Evolutionary conservation across 2,797 vertebrate species (phyloP), one percentile per base, ranked within the genome.

Genomic region (Amblyopsis hoosieri): DNA sequence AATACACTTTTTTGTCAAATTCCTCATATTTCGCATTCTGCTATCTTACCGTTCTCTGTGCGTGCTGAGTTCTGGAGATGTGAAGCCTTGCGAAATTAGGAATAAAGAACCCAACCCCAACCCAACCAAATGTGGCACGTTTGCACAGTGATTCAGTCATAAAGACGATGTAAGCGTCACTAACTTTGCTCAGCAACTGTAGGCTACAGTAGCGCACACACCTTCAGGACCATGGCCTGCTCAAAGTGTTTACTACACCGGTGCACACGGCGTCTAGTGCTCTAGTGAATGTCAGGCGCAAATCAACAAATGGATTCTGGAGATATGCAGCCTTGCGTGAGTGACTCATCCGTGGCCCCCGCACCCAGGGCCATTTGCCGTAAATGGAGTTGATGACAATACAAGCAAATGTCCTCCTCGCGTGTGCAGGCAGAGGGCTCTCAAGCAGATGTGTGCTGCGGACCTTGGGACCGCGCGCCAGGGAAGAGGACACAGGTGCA

Each of bases 401-500:
- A 82, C 78, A 82, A 86, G 85, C 80, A 86, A 86, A 87, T 82
- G 80, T 85, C 69, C 85, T 88, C 78, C 78, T 83, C 75, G 78
- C 85, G 85, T 83, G 81, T 78, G 79, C 80, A 84, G 80, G 80
- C 75, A 70, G 19, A 83, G 79, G 64, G 74, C 83, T 81, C 84
- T 85, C 78, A 64, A 87, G 84, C 88, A 90, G 88, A 90, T 90
- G 86, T 87, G 86, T 78, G 67, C 84, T 0, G 69, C 71, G 78
- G 86, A 87, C 86, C 86, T 87, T 87, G 85, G 83, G 83, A 85
- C 79, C 68, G 79, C 78, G 82, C 84, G 88, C 84, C 88, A 86
- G 84, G 67, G 69, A 85, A 82, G 74, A 77, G 87, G 80, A 89
- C 86, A 86, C 88, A 87, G 85, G 86, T 87, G 86, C 88, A 90